A percentile compares a stretch with the other conserved stretches of the same genome.
These are phyloP conservation scores for Encarsia formosa DNA, from an alignment of 2,888 invertebrate species.

Conservation along the genomic window DNA sequence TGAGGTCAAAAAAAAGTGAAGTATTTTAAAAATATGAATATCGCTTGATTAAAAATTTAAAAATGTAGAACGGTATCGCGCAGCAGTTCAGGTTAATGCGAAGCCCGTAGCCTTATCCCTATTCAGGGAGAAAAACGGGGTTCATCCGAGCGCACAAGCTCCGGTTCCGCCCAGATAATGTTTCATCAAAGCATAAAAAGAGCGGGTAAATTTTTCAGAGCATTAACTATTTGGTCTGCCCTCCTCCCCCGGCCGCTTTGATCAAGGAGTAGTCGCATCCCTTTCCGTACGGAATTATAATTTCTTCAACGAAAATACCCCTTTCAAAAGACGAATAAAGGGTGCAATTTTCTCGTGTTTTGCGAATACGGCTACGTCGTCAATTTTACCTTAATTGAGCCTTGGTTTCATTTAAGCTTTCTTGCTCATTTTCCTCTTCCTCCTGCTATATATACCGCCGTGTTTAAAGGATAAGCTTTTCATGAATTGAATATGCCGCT, in stretches of 20 bases:
- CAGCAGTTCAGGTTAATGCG: background rate
- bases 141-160: background rate
- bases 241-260: no score
- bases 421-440: background rate
- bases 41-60: no score
- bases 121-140: background rate
- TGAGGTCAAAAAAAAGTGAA: no score
- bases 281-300: background rate
- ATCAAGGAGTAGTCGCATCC: no score
- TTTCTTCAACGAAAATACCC: background rate
- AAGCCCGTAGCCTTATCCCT: no score
- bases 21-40: no score
- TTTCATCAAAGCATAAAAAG: background rate
- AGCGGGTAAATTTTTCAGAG: background rate
- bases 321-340: background rate
- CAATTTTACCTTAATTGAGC: conserved; percentile 8
- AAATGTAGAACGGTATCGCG: conserved; percentile 28
- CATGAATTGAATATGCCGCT: no score
- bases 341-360: conserved; percentile 1
- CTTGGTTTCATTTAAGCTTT: conserved; percentile 1
- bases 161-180: background rate
- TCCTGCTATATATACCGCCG: background rate
- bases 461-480: no score
- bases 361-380: background rate
- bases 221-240: background rate